Percentiles rank a stretch among this genome's conserved stretches.
These are phyloP conservation scores for Leucophenga varia DNA, from an alignment of 1,140 invertebrate genomes.

Conservation along the genomic window DNA sequence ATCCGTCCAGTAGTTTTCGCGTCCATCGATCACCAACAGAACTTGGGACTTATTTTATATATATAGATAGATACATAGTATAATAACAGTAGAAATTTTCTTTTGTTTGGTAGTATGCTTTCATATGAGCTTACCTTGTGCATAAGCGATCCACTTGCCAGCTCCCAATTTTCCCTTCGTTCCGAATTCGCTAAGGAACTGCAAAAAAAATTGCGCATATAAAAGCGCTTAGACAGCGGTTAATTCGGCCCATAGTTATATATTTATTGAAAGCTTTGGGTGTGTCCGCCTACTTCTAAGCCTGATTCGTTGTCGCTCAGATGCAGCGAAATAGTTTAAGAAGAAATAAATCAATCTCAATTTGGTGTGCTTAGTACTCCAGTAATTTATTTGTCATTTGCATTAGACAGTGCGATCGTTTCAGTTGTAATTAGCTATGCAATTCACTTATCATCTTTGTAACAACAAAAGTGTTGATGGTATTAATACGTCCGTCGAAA, in stretches of 20 bases:
- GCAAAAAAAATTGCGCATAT: constrained; percentile 8
- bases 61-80: not conserved
- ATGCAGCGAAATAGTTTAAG: too few species aligned
- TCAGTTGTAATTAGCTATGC: too few species aligned
- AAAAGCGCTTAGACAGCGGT: constrained; percentile 15
- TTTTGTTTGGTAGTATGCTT: not conserved
- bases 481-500: too few species aligned
- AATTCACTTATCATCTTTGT: too few species aligned
- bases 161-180: constrained; percentile 1
- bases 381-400: too few species aligned
- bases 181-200: constrained; percentile 5
- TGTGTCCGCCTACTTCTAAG: too few species aligned
- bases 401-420: too few species aligned
- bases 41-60: not conserved
- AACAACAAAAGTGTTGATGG: too few species aligned
- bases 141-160: constrained; percentile 15
- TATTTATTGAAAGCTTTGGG: not conserved
- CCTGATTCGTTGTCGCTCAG: too few species aligned
- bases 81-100: constrained; percentile 1
- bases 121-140: constrained; percentile 19
- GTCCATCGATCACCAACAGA: not conserved
- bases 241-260: constrained; percentile 12
- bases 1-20: constrained; percentile 3
- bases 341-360: too few species aligned
- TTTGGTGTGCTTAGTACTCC: too few species aligned